These are phyloP conservation scores for Nephila pilipes DNA, from an alignment of 1,140 invertebrate genomes.

Conservation along the genomic window DNA sequence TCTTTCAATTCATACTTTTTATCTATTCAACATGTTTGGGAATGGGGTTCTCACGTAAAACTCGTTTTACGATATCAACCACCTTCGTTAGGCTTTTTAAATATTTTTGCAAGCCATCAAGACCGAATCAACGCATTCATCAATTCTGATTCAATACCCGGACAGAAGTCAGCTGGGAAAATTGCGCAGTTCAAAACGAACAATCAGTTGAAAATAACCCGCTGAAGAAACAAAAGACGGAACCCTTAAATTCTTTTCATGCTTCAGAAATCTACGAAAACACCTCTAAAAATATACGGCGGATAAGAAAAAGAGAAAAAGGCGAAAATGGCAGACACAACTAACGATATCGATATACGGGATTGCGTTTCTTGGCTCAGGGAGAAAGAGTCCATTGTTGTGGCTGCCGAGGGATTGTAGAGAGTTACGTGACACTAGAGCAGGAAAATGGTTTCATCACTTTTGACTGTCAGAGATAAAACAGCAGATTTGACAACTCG, in stretches of 20 bases:
- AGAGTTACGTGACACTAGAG: background rate
- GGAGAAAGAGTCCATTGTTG: slow-evolving; percentile 1
- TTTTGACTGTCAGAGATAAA: slow-evolving; percentile 24
- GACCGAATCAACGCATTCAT: background rate
- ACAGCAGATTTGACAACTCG: slow-evolving; percentile 4
- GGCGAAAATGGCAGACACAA: slow-evolving; percentile 33
- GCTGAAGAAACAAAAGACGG: background rate
- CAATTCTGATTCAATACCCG: background rate
- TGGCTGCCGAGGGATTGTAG: slow-evolving; percentile 1
- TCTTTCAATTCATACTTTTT: background rate
- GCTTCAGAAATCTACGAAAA: background rate
- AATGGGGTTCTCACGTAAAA: background rate
- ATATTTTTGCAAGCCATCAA: background rate
- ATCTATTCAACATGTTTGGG: background rate
- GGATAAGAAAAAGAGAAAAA: background rate
- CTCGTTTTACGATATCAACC: background rate
- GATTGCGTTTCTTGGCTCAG: background rate
- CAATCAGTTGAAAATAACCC: slow-evolving; percentile 1
- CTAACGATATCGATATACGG: slow-evolving; percentile 34
- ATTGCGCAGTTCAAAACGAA: background rate
- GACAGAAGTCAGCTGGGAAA: background rate
- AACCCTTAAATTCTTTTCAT: background rate
- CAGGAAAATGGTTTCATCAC: slow-evolving; percentile 19
- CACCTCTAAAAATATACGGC: slow-evolving; percentile 19
- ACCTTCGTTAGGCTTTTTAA: background rate